Percentiles rank a stretch among this genome's conserved stretches.
Conservation (phyloP, 1,140 invertebrate species). For the Meloidogyne hapla region DNA sequence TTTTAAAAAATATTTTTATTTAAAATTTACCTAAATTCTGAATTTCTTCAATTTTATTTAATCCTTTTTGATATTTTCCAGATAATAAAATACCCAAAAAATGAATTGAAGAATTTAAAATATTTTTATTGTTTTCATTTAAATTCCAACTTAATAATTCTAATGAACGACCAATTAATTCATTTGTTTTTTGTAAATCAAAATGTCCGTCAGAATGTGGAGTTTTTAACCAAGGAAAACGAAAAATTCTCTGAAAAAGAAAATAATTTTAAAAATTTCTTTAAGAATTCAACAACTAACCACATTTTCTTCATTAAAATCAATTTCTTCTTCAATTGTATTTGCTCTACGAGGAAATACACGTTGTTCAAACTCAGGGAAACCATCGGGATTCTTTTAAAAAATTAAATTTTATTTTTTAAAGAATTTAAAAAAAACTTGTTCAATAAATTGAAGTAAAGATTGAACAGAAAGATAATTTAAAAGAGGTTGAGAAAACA, state of each 20-base stretch:
- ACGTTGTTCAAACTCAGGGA: conserved; percentile 25
- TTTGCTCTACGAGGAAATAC: conserved; percentile 4
- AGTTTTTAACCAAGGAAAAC: conserved; percentile 78
- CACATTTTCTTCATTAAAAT: conserved; percentile 64
- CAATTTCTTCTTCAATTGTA: conserved; percentile 30
- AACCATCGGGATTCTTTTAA: not conserved
- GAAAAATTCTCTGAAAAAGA: conserved; percentile 72
- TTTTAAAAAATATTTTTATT: too few species aligned
- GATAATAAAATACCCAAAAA: conserved; percentile 13
- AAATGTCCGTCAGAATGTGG: conserved; percentile 82
- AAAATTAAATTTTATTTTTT: conserved; percentile 40
- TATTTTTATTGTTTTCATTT: conserved; percentile 7
- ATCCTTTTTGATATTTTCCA: conserved; percentile 11
- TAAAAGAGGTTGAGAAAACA: conserved; percentile 74
- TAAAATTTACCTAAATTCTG: conserved; percentile 2
- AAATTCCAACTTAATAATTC: conserved; percentile 62
- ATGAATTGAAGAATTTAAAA: not conserved
- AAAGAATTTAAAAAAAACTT: conserved; percentile 56
- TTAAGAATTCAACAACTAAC: conserved; percentile 32
- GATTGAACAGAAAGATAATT: conserved; percentile 74
- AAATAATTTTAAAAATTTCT: conserved; percentile 8
- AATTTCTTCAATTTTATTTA: not conserved
- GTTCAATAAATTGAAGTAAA: conserved; percentile 71
- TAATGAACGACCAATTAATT: conserved; percentile 78
- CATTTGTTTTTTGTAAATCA: conserved; percentile 73